Base-by-base conservation (phyloP, 2,797 vertebrate genomes). In the Anguilla marmorata region DNA sequence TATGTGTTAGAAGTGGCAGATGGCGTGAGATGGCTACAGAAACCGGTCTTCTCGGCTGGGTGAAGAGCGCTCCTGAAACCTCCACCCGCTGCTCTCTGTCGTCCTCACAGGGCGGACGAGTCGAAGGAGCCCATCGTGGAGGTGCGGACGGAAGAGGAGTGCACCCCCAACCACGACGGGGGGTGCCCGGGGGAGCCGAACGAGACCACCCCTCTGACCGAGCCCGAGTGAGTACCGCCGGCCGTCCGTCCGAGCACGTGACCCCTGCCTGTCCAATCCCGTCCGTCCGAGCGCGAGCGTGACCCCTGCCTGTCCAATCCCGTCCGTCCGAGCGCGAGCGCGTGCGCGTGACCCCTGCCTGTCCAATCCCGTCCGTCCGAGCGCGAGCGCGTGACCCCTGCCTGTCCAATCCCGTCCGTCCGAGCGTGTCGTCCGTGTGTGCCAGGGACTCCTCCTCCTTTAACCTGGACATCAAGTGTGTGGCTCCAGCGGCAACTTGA, bases 91-190 rank as follows among this genome's bases (percentile, higher is more conserved):
- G 8, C 72, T 33, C 24, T 7, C 8, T 52, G 45, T 30, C 45
- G 45, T 84, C 58, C 27, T 82, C 91, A 48, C 96, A 99, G 99
- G 92, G 99, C 99, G 93, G 98, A 99, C 0, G 98, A 99, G 87
- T 99, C 98, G 88, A 99, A 99, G 95, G 98, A 99, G 93, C 98
- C 98, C 1, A 99, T 99, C 24, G 98, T 99, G 88, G 98, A 99
- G 91, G 98, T 99, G 89, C 95, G 97, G 88, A 99, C 97, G 0
- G 98, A 99, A 92, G 98, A 99, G 60, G 98, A 99, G 88, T 94
- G 96, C 91, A 98, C 98, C 63, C 98, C 98, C 84, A 99, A 99
- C 94, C 98, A 99, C 0, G 98, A 99, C 0, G 97, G 97, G 90
- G 98, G 98, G 24, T 98, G 98, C 41, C 98, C 97, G 60, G 97